Conservation (phyloP, 1,140 invertebrate species). For the Aphis gossypii region DNA sequence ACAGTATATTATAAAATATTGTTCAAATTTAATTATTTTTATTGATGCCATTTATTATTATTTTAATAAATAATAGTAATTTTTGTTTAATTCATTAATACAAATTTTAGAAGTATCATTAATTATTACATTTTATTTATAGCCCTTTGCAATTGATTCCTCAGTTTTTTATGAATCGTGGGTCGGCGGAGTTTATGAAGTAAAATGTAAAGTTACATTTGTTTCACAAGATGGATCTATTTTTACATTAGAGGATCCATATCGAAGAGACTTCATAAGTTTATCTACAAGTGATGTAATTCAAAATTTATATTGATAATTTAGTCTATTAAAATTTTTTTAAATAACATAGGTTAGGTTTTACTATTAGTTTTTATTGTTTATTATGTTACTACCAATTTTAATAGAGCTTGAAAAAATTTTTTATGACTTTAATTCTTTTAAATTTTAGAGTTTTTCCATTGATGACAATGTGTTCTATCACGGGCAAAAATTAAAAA, state of each 20-base stretch:
- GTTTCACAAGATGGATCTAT: conserved; percentile 54
- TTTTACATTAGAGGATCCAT: conserved; percentile 54
- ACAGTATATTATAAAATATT: no score
- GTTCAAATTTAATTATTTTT: background rate
- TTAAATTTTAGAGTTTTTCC: conserved; percentile 50
- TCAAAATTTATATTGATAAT: conserved; percentile 5
- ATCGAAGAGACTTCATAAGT: conserved; percentile 44
- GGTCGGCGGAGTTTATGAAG: conserved; percentile 46
- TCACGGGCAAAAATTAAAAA: conserved; percentile 52
- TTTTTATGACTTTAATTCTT: background rate
- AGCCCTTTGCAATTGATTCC: conserved; percentile 48
- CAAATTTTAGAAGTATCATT: background rate
- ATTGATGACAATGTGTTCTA: conserved; percentile 51
- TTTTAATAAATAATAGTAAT: background rate
- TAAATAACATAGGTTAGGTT: background rate
- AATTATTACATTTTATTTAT: background rate
- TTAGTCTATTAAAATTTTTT: background rate
- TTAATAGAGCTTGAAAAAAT: background rate
- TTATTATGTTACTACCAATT: background rate
- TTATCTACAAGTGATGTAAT: conserved; percentile 52
- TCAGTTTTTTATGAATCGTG: conserved; percentile 54
- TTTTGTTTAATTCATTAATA: background rate
- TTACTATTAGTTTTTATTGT: background rate
- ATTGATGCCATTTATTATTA: background rate
- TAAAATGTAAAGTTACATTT: conserved; percentile 48